A percentile compares a stretch with the other conserved stretches of the same genome.
Conservation (phyloP, 2,113 vertebrate species). For the Cygnus atratus region DNA sequence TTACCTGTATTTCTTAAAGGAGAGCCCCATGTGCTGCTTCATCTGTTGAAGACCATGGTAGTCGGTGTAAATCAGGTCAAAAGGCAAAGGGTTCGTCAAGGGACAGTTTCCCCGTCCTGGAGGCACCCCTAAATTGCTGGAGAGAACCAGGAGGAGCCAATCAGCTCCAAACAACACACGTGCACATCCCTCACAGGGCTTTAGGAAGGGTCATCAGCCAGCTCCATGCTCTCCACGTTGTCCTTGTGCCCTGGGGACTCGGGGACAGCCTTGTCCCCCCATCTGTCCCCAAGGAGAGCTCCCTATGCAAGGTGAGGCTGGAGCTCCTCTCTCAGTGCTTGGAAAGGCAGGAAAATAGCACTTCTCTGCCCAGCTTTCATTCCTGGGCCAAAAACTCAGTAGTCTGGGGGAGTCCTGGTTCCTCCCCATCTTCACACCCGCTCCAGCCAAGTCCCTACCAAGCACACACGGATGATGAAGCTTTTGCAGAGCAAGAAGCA, state of each 20-base stretch:
- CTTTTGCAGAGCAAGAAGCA: not conserved
- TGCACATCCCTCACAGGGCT: not conserved
- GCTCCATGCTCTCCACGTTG: not conserved
- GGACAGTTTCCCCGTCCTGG: conserved; percentile 96
- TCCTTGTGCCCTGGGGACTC: too few relatives aligned
- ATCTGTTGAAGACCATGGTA: conserved; percentile 97
- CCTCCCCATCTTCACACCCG: not conserved
- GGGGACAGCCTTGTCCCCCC: not conserved
- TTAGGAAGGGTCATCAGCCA: not conserved
- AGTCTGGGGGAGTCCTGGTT: not conserved
- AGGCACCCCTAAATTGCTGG: conserved; percentile 92
- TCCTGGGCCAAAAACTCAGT: not conserved
- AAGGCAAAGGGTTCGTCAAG: conserved; percentile 87
- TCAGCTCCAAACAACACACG: conserved; percentile 31
- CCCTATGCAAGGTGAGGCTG: not conserved
- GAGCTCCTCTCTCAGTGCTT: not conserved
- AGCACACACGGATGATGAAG: not conserved
- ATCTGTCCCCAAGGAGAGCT: not conserved
- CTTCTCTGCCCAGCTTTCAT: not conserved
- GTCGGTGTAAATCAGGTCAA: conserved; percentile 97
- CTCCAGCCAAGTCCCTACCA: not conserved
- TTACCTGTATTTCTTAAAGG: conserved; percentile 95
- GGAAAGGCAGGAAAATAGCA: not conserved
- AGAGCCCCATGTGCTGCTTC: conserved; percentile 97
- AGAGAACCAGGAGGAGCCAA: conserved; percentile 39